Base-by-base conservation (phyloP, 2,888 invertebrate genomes). In the Temnothorax ravouxi region DNA sequence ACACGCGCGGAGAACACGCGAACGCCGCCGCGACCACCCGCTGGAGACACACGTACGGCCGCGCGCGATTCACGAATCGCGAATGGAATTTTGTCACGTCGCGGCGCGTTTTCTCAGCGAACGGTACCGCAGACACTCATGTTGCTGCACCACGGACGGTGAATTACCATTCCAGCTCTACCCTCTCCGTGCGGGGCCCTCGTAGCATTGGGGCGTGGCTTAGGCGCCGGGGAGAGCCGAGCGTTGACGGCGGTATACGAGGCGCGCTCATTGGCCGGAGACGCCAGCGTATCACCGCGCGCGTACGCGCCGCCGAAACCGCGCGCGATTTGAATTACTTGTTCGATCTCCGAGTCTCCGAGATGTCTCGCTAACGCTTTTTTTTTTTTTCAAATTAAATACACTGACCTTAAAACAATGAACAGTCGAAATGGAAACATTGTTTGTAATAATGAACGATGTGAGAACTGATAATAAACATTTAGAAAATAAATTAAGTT, bases 201-300 rank as follows among this genome's bases (percentile, higher is more conserved):
- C 47, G 47, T 81, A 85, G 67, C 84, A 72, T 89, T 91, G 91
- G 91, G 92, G 92, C 92, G 92, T 92, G 91, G 92, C 79, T 92
- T 92, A 89, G 13, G 54, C 0, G 29, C 62, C 88, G 90, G 61
- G 6, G 54, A 66, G 11, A 6, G 1, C 54, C 92, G 92, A 91
- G 15, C 4, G 3, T 11, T 2, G 8, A 67, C 92, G 92, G 86
- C 13, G 6, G 25, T 3, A 13, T 29, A 38, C 85, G 88, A 86
- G 11, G 11, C 29, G 52, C 61, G 21, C 8, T 47, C 3, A 88
- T 87, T 89, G 86, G 86, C 38, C 15, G 3, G 11, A 9, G 0
- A 1, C 44, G 2, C 11, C 15, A n/a, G 61, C n/a, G 50, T 6
- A 50, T 11, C 44, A 2, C 2, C 50, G 50, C 0, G 18, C 18